Evolutionary conservation across 2,888 invertebrate genomes (phyloP).

Genomic region (Coleophora flavipennella): DNA sequence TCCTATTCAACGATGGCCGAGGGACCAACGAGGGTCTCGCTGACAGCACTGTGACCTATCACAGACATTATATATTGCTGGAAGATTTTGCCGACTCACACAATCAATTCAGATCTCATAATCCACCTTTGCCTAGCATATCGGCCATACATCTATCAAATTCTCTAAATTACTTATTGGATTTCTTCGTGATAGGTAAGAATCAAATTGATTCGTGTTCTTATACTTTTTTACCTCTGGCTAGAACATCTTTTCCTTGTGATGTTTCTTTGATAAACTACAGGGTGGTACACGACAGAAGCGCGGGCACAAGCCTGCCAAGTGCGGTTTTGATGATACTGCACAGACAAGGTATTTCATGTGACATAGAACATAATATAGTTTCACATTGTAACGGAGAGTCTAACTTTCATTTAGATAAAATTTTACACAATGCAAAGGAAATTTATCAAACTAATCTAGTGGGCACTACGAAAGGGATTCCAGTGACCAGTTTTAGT

Average conservation of each 20-base stretch:
- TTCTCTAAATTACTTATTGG: slow-evolving; percentile 35
- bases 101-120: slow-evolving; percentile 8
- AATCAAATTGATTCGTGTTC: slow-evolving; percentile 30
- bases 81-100: slow-evolving; percentile 35
- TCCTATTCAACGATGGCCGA: slow-evolving; percentile 92
- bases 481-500: slow-evolving; percentile 26
- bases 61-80: slow-evolving; percentile 45
- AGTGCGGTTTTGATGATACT: slow-evolving; percentile 40
- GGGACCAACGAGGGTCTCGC: slow-evolving; percentile 94
- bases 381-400: slow-evolving; percentile 35
- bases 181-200: slow-evolving; percentile 41
- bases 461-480: slow-evolving; percentile 44
- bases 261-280: slow-evolving; percentile 48
- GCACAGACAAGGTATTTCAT: slow-evolving; percentile 44
- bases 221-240: slow-evolving; percentile 43
- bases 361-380: slow-evolving; percentile 26
- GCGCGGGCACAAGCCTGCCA: slow-evolving; percentile 19
- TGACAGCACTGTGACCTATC: slow-evolving; percentile 83
- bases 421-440: slow-evolving; percentile 38
- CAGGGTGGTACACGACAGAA: slow-evolving; percentile 28
- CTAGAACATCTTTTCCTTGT: slow-evolving; percentile 50
- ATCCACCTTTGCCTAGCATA: slow-evolving; percentile 35
- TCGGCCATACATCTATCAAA: slow-evolving; percentile 38
- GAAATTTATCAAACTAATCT: slow-evolving; percentile 47
- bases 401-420: slow-evolving; percentile 32